A percentile compares a stretch with the other conserved stretches of the same genome.
Evolutionary conservation across 2,888 invertebrate genomes (phyloP).

Genomic region (Eupithecia insigniata): DNA sequence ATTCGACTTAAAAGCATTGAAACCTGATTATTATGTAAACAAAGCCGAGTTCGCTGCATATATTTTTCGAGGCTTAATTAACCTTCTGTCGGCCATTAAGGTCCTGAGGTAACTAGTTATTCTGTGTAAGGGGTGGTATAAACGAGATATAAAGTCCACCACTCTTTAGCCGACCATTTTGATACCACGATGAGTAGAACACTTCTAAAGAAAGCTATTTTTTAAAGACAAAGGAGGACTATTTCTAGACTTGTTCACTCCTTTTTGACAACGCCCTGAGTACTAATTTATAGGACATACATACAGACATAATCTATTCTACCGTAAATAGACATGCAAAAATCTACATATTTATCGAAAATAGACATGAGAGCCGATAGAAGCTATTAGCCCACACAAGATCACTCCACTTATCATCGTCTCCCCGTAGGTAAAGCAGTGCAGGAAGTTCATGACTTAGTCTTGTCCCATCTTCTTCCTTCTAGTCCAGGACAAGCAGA

Average conservation of each 20-base stretch:
- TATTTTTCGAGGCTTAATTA: slow-evolving; percentile 54
- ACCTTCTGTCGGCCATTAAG: slow-evolving; percentile 43
- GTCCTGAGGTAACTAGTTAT: slow-evolving; percentile 23
- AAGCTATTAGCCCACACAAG: too few relatives aligned
- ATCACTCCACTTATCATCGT: too few relatives aligned
- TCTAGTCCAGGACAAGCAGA: too few relatives aligned
- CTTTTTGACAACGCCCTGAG: too few relatives aligned
- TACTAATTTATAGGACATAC: too few relatives aligned
- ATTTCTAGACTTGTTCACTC: background rate
- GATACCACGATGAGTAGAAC: background rate
- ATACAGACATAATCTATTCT: too few relatives aligned
- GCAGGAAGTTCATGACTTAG: too few relatives aligned
- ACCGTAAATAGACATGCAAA: too few relatives aligned
- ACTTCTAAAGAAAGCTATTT: background rate
- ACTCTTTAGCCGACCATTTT: background rate
- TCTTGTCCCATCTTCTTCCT: too few relatives aligned
- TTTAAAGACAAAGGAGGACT: background rate
- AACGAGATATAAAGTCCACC: background rate
- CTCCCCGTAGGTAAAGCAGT: too few relatives aligned
- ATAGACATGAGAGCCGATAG: too few relatives aligned
- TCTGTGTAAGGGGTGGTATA: slow-evolving; percentile 9
- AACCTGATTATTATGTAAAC: slow-evolving; percentile 43
- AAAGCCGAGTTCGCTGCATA: slow-evolving; percentile 45
- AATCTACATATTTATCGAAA: too few relatives aligned
- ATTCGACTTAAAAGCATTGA: slow-evolving; percentile 34